These are phyloP conservation scores for Himalopsyche tibetana DNA, from an alignment of 2,888 invertebrate species.

Conservation along the genomic window DNA sequence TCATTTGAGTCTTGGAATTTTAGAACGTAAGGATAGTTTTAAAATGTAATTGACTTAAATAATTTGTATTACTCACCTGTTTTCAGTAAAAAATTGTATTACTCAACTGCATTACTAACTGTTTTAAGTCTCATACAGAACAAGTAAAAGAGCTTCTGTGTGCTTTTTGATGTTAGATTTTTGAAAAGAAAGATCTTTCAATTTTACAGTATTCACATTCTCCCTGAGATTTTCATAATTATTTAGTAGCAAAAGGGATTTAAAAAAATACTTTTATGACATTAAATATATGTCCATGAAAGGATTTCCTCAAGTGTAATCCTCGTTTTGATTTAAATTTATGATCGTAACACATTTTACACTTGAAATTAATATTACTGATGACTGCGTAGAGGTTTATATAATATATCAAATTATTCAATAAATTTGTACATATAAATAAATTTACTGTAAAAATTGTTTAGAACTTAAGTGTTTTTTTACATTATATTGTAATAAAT, in stretches of 20 bases:
- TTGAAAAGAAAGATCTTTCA: neutral
- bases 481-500: neutral
- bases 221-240: too few relatives aligned
- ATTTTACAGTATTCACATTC: neutral
- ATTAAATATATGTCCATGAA: too few relatives aligned
- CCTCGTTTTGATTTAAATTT: neutral
- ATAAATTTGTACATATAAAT: constrained; percentile 29
- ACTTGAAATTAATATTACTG: constrained; percentile 9
- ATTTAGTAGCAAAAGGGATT: neutral
- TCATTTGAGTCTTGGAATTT: too few relatives aligned
- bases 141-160: neutral
- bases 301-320: neutral
- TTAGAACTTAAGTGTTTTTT: constrained; percentile 29
- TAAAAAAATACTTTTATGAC: neutral
- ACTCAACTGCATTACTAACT: too few relatives aligned
- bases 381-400: constrained; percentile 14
- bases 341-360: too few relatives aligned
- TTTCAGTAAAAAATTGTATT: too few relatives aligned
- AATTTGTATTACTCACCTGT: too few relatives aligned
- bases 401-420: constrained; percentile 23
- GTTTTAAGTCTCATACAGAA: too few relatives aligned
- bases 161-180: neutral
- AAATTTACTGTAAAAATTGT: constrained; percentile 38
- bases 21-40: too few relatives aligned
- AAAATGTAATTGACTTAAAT: too few relatives aligned